These are phyloP conservation scores for Crocallis elinguaria DNA, from an alignment of 2,888 invertebrate species.

Conservation along the genomic window DNA sequence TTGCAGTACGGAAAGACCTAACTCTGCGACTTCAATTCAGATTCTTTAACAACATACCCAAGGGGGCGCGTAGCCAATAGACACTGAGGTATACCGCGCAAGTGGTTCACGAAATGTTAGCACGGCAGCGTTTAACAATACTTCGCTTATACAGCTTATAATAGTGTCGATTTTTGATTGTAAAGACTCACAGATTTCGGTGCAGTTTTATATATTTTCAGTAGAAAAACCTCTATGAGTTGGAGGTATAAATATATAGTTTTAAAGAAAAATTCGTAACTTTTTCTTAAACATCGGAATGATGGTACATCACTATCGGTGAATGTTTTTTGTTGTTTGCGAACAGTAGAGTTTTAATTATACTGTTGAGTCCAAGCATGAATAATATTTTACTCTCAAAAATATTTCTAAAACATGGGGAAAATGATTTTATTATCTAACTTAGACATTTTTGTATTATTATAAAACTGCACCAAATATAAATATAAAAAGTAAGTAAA, in stretches of 20 bases:
- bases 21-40: conserved; percentile 97
- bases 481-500: conserved; percentile 37
- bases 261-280: no score
- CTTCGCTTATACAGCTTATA: conserved; percentile 79
- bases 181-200: conserved; percentile 58
- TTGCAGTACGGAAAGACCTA: conserved; percentile 98
- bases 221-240: no score
- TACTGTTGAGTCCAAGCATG: not conserved
- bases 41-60: conserved; percentile 97
- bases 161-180: conserved; percentile 66
- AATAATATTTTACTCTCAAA: not conserved
- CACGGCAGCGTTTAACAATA: conserved; percentile 73
- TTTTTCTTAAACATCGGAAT: not conserved
- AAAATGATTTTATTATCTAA: no score
- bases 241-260: no score
- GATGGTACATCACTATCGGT: not conserved
- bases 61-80: conserved; percentile 94
- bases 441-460: not conserved
- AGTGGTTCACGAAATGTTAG: conserved; percentile 63
- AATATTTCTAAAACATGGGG: no score
- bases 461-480: conserved; percentile 61
- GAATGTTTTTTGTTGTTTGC: not conserved
- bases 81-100: conserved; percentile 71
- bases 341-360: not conserved
- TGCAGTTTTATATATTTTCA: conserved; percentile 77